Evolutionary conservation across 2,113 vertebrate species (phyloP).

Genomic region (Trematocara variabile): DNA sequence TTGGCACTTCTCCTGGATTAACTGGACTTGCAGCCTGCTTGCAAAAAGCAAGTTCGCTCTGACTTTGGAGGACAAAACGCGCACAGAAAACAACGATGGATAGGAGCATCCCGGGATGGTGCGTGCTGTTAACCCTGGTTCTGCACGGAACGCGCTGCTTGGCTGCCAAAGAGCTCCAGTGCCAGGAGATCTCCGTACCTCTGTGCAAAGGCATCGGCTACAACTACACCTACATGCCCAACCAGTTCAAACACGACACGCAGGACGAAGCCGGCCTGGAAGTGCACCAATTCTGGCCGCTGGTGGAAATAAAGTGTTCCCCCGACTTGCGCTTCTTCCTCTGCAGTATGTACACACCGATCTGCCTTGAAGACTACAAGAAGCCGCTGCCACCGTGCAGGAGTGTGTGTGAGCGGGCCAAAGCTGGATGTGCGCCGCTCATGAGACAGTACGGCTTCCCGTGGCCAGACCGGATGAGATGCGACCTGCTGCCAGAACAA

Average conservation of each 20-base stretch:
- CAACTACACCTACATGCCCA: conserved; percentile 90
- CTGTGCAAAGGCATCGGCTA: conserved; percentile 89
- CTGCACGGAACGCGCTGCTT: conserved; percentile 28
- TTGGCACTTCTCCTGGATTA: conserved; percentile 4
- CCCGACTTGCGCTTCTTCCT: conserved; percentile 91
- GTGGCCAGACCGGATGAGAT: conserved; percentile 94
- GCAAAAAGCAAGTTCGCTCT: conserved; percentile 45
- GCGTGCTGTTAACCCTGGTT: conserved; percentile 32
- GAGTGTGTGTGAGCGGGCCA: conserved; percentile 88
- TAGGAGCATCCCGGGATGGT: conserved; percentile 34
- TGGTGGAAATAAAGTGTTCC: conserved; percentile 89
- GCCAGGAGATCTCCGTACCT: conserved; percentile 91
- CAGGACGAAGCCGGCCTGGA: conserved; percentile 90
- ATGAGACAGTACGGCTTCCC: conserved; percentile 96
- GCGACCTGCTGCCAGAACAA: conserved; percentile 88
- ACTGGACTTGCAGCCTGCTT: conserved; percentile 24
- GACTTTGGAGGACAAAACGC: not conserved
- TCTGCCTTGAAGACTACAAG: conserved; percentile 94
- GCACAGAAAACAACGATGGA: conserved; percentile 32
- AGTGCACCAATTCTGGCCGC: conserved; percentile 91
- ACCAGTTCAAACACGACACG: conserved; percentile 90
- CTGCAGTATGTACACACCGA: conserved; percentile 94
- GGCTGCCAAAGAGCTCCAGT: conserved; percentile 84
- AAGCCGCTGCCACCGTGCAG: conserved; percentile 92
- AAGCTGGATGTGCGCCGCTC: conserved; percentile 90